A percentile compares a stretch with the other conserved stretches of the same genome.
Conservation (phyloP, 1,140 invertebrate genomes). For the Lepidostoma basale region DNA sequence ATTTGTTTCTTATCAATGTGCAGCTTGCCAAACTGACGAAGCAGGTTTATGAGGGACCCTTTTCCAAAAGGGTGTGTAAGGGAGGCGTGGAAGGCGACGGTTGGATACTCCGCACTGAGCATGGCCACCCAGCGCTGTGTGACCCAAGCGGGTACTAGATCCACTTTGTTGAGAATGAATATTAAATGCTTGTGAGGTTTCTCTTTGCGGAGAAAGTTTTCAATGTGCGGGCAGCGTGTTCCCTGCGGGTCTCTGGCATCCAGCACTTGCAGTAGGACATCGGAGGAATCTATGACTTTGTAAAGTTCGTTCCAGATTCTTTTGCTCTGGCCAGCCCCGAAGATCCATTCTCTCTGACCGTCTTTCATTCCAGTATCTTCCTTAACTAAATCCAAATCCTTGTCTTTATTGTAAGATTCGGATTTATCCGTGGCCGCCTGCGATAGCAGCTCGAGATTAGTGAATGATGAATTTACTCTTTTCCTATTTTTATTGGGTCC, state of each 20-base stretch:
- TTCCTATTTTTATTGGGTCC: constrained; percentile 94
- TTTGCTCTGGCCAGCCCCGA: constrained; percentile 93
- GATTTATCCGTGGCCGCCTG: constrained; percentile 71
- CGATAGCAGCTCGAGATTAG: constrained; percentile 73
- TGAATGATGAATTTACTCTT: constrained; percentile 81
- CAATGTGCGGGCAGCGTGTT: constrained; percentile 92
- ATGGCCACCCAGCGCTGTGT: constrained; percentile 95
- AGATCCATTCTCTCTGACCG: constrained; percentile 81
- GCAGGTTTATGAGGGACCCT: constrained; percentile 93
- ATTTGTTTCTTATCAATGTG: constrained; percentile 98
- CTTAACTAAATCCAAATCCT: constrained; percentile 82
- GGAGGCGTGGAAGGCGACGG: constrained; percentile 97
- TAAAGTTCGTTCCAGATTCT: constrained; percentile 99
- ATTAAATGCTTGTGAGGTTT: constrained; percentile 95
- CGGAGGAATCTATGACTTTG: constrained; percentile 98
- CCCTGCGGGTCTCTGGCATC: constrained; percentile 96
- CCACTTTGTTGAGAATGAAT: constrained; percentile 95
- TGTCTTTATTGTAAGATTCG: constrained; percentile 77
- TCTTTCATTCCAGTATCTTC: constrained; percentile 82
- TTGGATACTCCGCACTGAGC: constrained; percentile 93
- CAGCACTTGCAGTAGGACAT: constrained; percentile 92
- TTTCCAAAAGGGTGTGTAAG: constrained; percentile 98
- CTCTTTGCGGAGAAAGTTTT: constrained; percentile 86
- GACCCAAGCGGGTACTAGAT: constrained; percentile 96
- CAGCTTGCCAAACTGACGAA: constrained; percentile 95